Base-by-base conservation (phyloP, 2,113 vertebrate species). In the Prinia subflava region DNA sequence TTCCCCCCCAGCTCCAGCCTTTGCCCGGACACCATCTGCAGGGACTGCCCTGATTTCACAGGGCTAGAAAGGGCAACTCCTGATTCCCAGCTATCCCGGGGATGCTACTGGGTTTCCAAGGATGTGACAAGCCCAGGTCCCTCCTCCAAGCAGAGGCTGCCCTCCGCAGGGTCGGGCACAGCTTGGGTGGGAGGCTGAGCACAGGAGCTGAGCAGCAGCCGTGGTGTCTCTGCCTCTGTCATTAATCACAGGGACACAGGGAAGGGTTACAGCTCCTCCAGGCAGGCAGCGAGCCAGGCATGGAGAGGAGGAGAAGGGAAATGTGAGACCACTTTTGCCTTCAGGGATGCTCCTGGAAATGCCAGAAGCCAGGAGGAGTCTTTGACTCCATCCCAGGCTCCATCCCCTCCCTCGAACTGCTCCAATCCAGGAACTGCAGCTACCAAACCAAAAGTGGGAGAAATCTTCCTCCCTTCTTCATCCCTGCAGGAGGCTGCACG, bases 181-280 rank as follows among this genome's bases (percentile, higher is more conserved):
- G 86, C 73, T 46, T 19, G 70, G 78, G 59, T 83, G 93, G 82
- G 89, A 96, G 69, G 94, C 55, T 86, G 91, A 59, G 57, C 86
- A 59, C 52, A 15, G 94, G 93, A 90, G 95, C 86, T 52, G 85
- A 96, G 95, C 96, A 83, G 96, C 80, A 56, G 79, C 89, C 35
- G 25, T 49, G 96, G 94, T 79, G 94, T 78, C 91, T 87, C 79
- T 93, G 94, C 84, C 62, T 95, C 87, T 57, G 82, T 74, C 97
- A 97, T 98, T 97, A 96, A 98, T 97, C 97, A 96, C 35, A 31
- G 75, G 93, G 89, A 95, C 91, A 76, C 44, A 33, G 64, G 83
- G 95, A 97, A 97, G 84, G 74, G 91, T 94, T 92, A 80, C 94
- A 59, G 88, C 22, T 94, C 65, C 89, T 96, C 95, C 93, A 55